These are phyloP conservation scores for Leuciscus waleckii DNA, from an alignment of 2,797 vertebrate species.

Conservation along the genomic window DNA sequence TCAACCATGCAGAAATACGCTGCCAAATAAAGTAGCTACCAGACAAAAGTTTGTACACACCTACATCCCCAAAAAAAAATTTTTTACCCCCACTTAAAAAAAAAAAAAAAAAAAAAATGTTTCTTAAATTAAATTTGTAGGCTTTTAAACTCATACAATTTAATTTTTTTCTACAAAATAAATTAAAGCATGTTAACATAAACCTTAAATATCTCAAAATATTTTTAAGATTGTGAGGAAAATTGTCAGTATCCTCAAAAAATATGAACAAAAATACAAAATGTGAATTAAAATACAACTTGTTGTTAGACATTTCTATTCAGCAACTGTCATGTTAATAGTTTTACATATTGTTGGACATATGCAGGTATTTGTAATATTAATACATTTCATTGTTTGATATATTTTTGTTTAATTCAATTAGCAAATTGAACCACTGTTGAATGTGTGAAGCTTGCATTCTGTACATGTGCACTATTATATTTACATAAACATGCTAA, in stretches of 20 bases:
- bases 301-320: not conserved
- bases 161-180: too few species aligned
- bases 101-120: too few species aligned
- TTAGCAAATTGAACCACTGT: too few species aligned
- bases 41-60: not conserved
- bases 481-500: not conserved
- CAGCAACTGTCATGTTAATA: not conserved
- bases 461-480: too few species aligned
- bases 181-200: not conserved
- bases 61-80: too few species aligned
- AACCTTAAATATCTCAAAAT: not conserved
- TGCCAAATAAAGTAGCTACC: not conserved
- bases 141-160: too few species aligned
- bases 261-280: not conserved
- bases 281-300: not conserved
- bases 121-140: too few species aligned
- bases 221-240: not conserved
- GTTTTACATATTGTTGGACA: not conserved
- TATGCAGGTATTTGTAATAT: not conserved
- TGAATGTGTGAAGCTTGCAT: not conserved
- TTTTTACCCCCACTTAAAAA: too few species aligned
- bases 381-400: not conserved
- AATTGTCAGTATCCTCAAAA: not conserved
- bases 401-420: not conserved
- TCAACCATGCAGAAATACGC: constrained; percentile 22